Conservation (phyloP, 1,140 invertebrate genomes). For the Drosophila murphyi region DNA sequence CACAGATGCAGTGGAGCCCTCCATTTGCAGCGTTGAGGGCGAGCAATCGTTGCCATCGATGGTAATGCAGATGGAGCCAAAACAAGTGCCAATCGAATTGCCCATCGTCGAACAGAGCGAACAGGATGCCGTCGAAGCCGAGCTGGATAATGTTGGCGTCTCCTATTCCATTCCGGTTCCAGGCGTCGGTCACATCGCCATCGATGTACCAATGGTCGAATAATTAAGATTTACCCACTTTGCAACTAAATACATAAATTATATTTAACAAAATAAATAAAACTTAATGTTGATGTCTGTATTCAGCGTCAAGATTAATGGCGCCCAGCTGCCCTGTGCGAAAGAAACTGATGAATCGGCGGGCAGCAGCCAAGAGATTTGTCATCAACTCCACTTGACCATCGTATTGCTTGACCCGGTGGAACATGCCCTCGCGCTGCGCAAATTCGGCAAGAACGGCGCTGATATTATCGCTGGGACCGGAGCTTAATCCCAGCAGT, state of each 20-base stretch:
- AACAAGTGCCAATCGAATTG: conserved; percentile 48
- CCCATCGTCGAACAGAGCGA: conserved; percentile 16
- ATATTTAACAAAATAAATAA: conserved; percentile 26
- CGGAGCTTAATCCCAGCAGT: conserved; percentile 86
- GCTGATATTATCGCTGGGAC: conserved; percentile 88
- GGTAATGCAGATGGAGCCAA: background rate
- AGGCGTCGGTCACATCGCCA: conserved; percentile 75
- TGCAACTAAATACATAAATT: background rate
- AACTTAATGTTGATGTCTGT: conserved; percentile 10
- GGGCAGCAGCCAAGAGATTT: conserved; percentile 87
- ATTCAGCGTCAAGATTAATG: conserved; percentile 87
- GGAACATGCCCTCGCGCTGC: conserved; percentile 85
- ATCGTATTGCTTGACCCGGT: conserved; percentile 86
- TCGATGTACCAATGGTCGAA: conserved; percentile 79
- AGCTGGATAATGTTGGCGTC: conserved; percentile 59
- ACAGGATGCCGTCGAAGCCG: conserved; percentile 26
- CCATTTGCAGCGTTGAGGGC: conserved; percentile 15
- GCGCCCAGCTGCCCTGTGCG: conserved; percentile 88
- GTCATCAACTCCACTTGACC: conserved; percentile 86
- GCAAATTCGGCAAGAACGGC: conserved; percentile 88
- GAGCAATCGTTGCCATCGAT: background rate
- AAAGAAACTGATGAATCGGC: conserved; percentile 88
- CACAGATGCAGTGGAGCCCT: conserved; percentile 28
- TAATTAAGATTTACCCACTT: conserved; percentile 28
- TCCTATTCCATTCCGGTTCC: conserved; percentile 79